Evolutionary conservation across 1,140 invertebrate species (phyloP).

Genomic region (Calephelis nemesis): DNA sequence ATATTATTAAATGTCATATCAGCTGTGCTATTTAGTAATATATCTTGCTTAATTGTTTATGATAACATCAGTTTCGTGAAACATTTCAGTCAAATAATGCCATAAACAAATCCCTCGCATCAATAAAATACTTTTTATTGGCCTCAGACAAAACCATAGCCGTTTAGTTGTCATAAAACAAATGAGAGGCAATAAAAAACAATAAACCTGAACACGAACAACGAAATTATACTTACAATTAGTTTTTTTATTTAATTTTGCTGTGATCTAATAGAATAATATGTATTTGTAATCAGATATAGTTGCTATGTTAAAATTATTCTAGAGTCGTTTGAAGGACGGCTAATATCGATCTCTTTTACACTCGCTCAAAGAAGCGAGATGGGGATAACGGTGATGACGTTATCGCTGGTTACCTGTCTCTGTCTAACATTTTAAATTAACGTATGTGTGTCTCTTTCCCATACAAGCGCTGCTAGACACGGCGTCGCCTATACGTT

Average conservation of each 20-base stretch:
- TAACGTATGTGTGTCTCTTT: conserved; percentile 25
- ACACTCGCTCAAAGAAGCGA: conserved; percentile 1
- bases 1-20: too few species aligned
- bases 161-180: too few species aligned
- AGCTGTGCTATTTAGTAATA: too few species aligned
- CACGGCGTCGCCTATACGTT: conserved; percentile 22
- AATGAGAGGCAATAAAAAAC: too few species aligned
- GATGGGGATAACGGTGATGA: conserved; percentile 5
- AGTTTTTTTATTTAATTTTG: neutral
- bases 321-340: conserved; percentile 32
- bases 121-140: too few species aligned
- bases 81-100: too few species aligned
- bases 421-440: conserved; percentile 22
- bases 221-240: conserved; percentile 1
- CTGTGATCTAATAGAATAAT: conserved; percentile 24
- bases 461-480: conserved; percentile 33
- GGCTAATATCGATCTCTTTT: conserved; percentile 26
- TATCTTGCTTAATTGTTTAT: too few species aligned
- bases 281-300: conserved; percentile 21
- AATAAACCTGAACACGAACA: too few species aligned
- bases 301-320: conserved; percentile 27
- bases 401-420: conserved; percentile 11
- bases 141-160: too few species aligned
- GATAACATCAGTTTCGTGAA: too few species aligned
- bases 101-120: too few species aligned